A percentile compares a stretch with the other conserved stretches of the same genome.
These are phyloP conservation scores for Papilio helenus DNA, from an alignment of 1,140 invertebrate species.

Conservation along the genomic window DNA sequence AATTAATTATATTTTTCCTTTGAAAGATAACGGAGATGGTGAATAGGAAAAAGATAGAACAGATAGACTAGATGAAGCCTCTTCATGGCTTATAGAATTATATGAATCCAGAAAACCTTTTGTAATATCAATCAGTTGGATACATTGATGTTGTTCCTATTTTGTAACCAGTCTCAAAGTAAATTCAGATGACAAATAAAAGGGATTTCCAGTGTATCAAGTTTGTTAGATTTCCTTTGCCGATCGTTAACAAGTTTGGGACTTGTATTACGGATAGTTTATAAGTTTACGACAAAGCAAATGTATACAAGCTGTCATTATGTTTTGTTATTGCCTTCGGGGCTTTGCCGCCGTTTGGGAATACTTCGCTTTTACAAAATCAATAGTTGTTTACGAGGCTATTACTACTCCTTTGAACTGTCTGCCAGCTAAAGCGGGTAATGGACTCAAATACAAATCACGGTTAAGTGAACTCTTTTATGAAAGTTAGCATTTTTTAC, in stretches of 20 bases:
- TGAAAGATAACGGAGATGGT: too few relatives aligned
- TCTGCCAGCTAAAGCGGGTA: constrained; percentile 6
- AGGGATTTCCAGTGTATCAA: not conserved
- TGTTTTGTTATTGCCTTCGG: constrained; percentile 35
- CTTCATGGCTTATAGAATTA: not conserved
- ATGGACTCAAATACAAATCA: constrained; percentile 2
- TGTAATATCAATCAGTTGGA: not conserved
- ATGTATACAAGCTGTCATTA: constrained; percentile 30
- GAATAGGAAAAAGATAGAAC: too few relatives aligned
- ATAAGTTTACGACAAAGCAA: constrained; percentile 32
- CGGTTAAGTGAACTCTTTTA: not conserved
- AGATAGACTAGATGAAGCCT: too few relatives aligned
- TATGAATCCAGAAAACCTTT: not conserved
- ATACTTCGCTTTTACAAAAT: constrained; percentile 30
- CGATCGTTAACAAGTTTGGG: constrained; percentile 6
- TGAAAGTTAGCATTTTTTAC: not conserved
- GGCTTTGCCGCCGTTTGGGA: constrained; percentile 29
- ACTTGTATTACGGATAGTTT: constrained; percentile 31
- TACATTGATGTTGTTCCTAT: not conserved
- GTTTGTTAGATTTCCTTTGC: not conserved
- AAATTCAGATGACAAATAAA: constrained; percentile 8
- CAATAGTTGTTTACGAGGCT: constrained; percentile 31
- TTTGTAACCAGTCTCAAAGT: not conserved
- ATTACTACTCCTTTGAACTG: constrained; percentile 27
- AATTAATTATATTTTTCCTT: too few relatives aligned